These are phyloP conservation scores for Sialia sialis DNA, from an alignment of 2,113 vertebrate species.

Conservation along the genomic window DNA sequence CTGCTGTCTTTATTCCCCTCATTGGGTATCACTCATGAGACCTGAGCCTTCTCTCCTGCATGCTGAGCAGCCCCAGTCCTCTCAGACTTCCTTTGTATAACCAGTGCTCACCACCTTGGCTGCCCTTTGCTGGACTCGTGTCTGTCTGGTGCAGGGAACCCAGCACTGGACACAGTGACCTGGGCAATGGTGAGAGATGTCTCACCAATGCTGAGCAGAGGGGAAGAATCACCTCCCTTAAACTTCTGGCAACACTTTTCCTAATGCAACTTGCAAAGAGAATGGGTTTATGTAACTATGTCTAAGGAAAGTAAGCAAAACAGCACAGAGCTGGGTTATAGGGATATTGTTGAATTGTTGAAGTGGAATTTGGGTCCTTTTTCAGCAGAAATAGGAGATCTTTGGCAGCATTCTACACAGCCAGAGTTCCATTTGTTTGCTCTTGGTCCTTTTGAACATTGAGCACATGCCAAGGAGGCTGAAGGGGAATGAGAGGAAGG, in stretches of 20 bases:
- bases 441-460: neutral
- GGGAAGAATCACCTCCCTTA: neutral
- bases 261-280: neutral
- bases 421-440: neutral
- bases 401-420: neutral
- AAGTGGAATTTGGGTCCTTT: neutral
- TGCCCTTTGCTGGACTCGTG: neutral
- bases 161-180: neutral
- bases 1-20: neutral
- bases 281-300: neutral
- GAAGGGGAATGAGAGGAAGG: neutral
- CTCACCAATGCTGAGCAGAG: neutral
- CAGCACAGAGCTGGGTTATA: neutral
- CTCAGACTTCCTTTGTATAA: neutral
- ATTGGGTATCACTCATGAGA: neutral
- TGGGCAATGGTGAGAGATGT: neutral
- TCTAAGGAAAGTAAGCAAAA: neutral
- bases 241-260: neutral
- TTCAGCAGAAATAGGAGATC: neutral
- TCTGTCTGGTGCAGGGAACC: neutral
- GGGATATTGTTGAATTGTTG: neutral
- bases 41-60: neutral
- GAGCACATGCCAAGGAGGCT: neutral
- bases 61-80: neutral
- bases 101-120: neutral